These are phyloP conservation scores for Notocelia uddmanniana DNA, from an alignment of 2,888 invertebrate genomes.

Conservation along the genomic window DNA sequence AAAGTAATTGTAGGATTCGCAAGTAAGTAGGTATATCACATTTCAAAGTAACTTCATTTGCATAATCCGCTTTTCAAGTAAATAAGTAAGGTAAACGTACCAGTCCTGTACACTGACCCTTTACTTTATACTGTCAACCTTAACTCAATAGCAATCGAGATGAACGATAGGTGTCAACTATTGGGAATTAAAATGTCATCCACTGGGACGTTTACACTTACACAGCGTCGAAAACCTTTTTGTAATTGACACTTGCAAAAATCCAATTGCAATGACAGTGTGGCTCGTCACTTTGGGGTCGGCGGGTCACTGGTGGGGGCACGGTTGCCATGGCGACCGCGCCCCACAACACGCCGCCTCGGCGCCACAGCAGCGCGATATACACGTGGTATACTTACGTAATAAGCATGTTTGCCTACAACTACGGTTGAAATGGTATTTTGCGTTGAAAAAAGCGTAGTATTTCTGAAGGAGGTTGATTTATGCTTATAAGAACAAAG, in stretches of 20 bases:
- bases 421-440: constrained; percentile 36
- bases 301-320: constrained; percentile 75
- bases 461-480: neutral
- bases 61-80: neutral
- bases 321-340: constrained; percentile 73
- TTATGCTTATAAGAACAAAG: neutral
- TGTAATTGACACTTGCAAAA: constrained; percentile 34
- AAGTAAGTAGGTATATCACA: neutral
- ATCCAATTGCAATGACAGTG: constrained; percentile 65
- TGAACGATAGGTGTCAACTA: too few species aligned
- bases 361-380: constrained; percentile 71
- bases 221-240: neutral
- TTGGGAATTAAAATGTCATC: too few species aligned
- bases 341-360: constrained; percentile 83
- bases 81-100: too few species aligned
- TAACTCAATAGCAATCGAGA: too few species aligned
- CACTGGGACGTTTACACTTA: too few species aligned
- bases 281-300: constrained; percentile 79
- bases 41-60: neutral
- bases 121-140: too few species aligned
- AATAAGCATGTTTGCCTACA: constrained; percentile 17
- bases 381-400: constrained; percentile 28
- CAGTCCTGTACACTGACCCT: too few species aligned
- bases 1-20: too few species aligned
- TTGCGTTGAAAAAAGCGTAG: constrained; percentile 7